Percentiles rank a stretch among this genome's conserved stretches.
These are phyloP conservation scores for Apis florea DNA, from an alignment of 1,140 invertebrate genomes.

Conservation along the genomic window DNA sequence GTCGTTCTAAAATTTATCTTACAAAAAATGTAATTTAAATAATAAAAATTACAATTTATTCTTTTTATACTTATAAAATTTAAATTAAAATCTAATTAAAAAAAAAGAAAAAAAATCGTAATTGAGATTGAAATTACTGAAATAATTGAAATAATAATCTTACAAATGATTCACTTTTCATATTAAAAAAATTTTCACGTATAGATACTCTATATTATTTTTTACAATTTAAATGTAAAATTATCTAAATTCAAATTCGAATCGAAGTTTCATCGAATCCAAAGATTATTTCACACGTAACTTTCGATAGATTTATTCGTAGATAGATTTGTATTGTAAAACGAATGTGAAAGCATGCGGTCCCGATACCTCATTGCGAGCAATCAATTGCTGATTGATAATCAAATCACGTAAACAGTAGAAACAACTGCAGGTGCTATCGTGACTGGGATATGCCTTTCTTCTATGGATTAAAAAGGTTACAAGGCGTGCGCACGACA, in stretches of 20 bases:
- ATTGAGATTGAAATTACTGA: too few relatives aligned
- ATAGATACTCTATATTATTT: not conserved
- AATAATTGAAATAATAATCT: too few relatives aligned
- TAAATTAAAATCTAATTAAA: too few relatives aligned
- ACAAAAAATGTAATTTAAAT: too few relatives aligned
- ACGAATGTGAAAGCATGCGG: slow-evolving; percentile 36
- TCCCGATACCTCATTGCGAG: slow-evolving; percentile 28
- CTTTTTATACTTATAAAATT: too few relatives aligned
- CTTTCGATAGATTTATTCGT: not conserved
- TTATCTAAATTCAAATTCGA: too few relatives aligned
- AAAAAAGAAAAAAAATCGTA: too few relatives aligned
- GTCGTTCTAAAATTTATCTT: too few relatives aligned
- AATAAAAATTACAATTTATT: too few relatives aligned
- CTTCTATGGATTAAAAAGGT: slow-evolving; percentile 31
- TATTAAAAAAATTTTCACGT: not conserved
- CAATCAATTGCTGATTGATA: slow-evolving; percentile 14
- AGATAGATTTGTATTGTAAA: slow-evolving; percentile 25
- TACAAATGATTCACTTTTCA: too few relatives aligned
- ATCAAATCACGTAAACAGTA: slow-evolving; percentile 37
- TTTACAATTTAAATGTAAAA: not conserved
- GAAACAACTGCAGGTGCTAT: slow-evolving; percentile 30
- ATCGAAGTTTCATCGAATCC: not conserved
- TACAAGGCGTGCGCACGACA: slow-evolving; percentile 8
- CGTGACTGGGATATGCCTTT: slow-evolving; percentile 20
- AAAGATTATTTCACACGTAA: not conserved